Conservation (phyloP, 1,140 invertebrate genomes). For the Camponotus vicinus region DNA sequence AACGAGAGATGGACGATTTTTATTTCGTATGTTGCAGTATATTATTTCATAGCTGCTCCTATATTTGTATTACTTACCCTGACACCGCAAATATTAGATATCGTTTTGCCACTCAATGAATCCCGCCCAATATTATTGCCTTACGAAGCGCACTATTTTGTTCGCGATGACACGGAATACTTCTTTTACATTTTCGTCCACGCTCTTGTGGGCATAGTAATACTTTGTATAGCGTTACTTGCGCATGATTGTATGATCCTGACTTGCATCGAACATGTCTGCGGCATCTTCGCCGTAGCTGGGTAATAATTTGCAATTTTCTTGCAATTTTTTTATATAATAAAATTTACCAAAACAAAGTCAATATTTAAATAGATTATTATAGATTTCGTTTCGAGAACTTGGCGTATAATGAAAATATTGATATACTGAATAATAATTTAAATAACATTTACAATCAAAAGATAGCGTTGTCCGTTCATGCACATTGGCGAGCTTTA, state of each 20-base stretch:
- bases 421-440: not conserved
- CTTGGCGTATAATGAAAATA: not conserved
- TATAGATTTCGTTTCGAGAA: not conserved
- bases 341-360: not conserved
- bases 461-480: constrained; percentile 18
- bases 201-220: too few relatives aligned
- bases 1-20: not conserved
- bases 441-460: not conserved
- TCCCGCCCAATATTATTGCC: not conserved
- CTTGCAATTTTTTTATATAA: not conserved
- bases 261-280: constrained; percentile 3
- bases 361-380: not conserved
- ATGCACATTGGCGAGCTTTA: constrained; percentile 26
- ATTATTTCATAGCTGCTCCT: too few relatives aligned
- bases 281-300: constrained; percentile 21
- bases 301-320: constrained; percentile 1
- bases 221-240: not conserved
- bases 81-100: not conserved
- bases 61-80: not conserved
- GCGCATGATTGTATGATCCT: constrained; percentile 10
- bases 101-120: not conserved
- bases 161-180: not conserved
- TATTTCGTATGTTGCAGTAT: not conserved
- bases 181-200: constrained; percentile 22
- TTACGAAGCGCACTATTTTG: not conserved